Evolutionary conservation across 1,140 invertebrate genomes (phyloP).

Genomic region (Arctopsyche grandis): DNA sequence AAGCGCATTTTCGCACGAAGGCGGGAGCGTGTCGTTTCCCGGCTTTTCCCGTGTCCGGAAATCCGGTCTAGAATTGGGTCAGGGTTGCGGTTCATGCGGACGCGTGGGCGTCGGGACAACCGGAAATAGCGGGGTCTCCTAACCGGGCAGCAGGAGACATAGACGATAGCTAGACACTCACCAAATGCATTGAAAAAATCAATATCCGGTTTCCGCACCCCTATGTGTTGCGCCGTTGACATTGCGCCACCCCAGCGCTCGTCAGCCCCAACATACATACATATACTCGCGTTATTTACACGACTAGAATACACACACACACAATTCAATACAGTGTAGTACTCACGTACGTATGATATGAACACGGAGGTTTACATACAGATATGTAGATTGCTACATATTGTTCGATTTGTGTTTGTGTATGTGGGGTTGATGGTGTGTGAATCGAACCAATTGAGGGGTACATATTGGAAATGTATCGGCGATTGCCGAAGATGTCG

Average conservation of each 20-base stretch:
- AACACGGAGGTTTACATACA: no score
- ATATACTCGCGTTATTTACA: not conserved
- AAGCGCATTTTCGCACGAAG: not conserved
- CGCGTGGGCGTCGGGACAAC: conserved; percentile 52
- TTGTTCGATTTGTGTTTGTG: no score
- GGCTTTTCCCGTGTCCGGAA: conserved; percentile 20
- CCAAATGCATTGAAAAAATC: conserved; percentile 53
- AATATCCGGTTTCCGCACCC: conserved; percentile 51
- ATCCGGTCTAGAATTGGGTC: conserved; percentile 33
- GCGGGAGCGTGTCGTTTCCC: not conserved
- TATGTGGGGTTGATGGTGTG: not conserved
- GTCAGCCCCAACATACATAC: not conserved
- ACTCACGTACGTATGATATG: no score
- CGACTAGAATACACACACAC: no score
- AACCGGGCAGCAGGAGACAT: conserved; percentile 45
- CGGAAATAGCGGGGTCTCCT: conserved; percentile 53
- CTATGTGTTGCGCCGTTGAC: not conserved
- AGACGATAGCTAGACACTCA: conserved; percentile 23
- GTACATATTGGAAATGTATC: conserved; percentile 63
- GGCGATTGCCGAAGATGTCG: conserved; percentile 67
- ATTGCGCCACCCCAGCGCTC: not conserved
- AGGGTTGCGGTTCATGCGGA: conserved; percentile 2
- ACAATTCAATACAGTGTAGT: no score
- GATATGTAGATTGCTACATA: no score
- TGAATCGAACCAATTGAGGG: conserved; percentile 5